These are phyloP conservation scores for Rhabditoides inermis DNA, from an alignment of 2,888 invertebrate species.

Conservation along the genomic window DNA sequence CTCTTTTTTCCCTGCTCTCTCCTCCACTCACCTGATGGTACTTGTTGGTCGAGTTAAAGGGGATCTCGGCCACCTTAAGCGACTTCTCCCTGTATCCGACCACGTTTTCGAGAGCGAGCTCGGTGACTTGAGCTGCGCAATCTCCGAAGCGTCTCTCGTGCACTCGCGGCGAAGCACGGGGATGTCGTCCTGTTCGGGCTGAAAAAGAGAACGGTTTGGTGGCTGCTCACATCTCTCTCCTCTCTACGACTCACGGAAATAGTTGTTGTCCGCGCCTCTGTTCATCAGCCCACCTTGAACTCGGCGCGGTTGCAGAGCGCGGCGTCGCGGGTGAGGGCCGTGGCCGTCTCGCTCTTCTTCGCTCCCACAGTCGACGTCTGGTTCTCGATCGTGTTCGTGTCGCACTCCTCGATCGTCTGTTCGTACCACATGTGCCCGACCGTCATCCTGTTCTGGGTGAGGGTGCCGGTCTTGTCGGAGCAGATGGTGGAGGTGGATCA, in stretches of 20 bases:
- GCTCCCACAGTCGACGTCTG: conserved; percentile 63
- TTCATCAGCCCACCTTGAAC: conserved; percentile 74
- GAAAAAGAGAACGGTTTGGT: no score
- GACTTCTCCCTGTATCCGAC: conserved; percentile 57
- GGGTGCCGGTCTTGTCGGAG: conserved; percentile 72
- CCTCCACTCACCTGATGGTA: no score
- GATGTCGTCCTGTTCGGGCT: no score
- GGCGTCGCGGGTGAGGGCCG: conserved; percentile 78
- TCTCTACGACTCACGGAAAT: no score
- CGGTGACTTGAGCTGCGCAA: conserved; percentile 71
- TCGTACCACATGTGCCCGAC: conserved; percentile 79
- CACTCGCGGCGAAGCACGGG: conserved; percentile 57
- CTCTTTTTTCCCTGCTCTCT: no score
- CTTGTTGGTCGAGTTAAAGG: conserved; percentile 65
- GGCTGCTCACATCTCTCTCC: no score
- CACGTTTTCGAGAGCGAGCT: conserved; percentile 60
- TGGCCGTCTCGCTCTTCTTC: conserved; percentile 18
- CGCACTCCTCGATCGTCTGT: conserved; percentile 94
- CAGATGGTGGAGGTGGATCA: conserved; percentile 77
- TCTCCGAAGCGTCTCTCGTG: conserved; percentile 87
- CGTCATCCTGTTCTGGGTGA: conserved; percentile 98
- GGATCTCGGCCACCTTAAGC: conserved; percentile 62
- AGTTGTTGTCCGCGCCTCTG: no score
- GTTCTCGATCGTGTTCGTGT: conserved; percentile 96
- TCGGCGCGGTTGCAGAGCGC: conserved; percentile 96